A percentile compares a stretch with the other conserved stretches of the same genome.
These are phyloP conservation scores for mouse (Mus musculus) DNA, from an alignment of 2,113 vertebrate genomes.

Conservation along the genomic window DNA sequence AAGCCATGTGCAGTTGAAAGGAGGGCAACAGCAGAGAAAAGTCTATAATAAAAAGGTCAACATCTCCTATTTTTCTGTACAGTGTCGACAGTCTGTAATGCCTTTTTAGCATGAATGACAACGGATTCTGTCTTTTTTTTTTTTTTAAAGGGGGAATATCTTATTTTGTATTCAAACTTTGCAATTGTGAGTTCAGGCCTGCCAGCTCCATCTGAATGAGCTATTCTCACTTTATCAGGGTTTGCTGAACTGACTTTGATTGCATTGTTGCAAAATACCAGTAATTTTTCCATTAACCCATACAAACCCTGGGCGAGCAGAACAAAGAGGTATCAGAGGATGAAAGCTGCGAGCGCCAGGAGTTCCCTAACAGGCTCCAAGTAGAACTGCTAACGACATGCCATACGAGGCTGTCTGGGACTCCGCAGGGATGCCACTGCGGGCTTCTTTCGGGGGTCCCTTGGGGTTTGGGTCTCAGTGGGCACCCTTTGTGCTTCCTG, in stretches of 20 bases:
- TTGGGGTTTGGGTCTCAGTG: slow-evolving; percentile 49
- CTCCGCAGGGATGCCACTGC: neutral
- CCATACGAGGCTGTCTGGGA: neutral
- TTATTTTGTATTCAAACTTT: slow-evolving; percentile 95
- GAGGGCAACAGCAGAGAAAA: slow-evolving; percentile 86
- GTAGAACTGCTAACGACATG: neutral
- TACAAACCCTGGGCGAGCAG: slow-evolving; percentile 81
- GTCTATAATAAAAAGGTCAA: slow-evolving; percentile 96
- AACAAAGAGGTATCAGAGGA: slow-evolving; percentile 84
- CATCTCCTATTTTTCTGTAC: slow-evolving; percentile 93
- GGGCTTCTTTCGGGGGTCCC: neutral
- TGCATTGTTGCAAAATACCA: slow-evolving; percentile 90
- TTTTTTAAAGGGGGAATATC: slow-evolving; percentile 86
- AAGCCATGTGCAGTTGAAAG: slow-evolving; percentile 85
- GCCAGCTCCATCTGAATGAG: slow-evolving; percentile 91
- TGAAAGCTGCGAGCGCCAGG: slow-evolving; percentile 72
- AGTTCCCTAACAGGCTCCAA: slow-evolving; percentile 62
- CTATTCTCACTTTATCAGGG: slow-evolving; percentile 91
- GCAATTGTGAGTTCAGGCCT: slow-evolving; percentile 87
- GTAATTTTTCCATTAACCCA: slow-evolving; percentile 88
- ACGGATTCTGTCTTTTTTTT: slow-evolving; percentile 84
- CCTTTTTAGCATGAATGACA: slow-evolving; percentile 95
- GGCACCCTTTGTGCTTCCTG: neutral
- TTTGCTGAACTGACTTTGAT: slow-evolving; percentile 91
- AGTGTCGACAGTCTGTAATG: slow-evolving; percentile 91